Evolutionary conservation across 2,797 vertebrate genomes (phyloP).

Genomic region (Lindbergichthys nudifrons): DNA sequence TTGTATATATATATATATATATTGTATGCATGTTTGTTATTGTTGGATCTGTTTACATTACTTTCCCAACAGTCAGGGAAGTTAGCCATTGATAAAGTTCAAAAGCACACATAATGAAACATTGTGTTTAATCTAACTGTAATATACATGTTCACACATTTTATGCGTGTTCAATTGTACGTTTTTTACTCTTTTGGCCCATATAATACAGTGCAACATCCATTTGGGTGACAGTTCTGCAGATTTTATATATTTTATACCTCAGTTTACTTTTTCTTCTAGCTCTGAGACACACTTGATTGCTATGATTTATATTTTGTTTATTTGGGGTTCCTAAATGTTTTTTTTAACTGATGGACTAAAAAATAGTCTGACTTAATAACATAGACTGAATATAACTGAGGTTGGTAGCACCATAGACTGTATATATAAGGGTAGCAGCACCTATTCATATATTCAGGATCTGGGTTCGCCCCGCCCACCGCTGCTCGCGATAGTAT

Average conservation of each 20-base stretch:
- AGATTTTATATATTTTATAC: not conserved
- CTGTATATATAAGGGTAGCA: too few species aligned
- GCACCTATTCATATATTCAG: too few species aligned
- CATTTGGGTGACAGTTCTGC: too few species aligned
- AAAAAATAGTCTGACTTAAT: too few species aligned
- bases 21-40: not conserved
- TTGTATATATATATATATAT: conserved; percentile 8
- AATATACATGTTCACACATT: not conserved
- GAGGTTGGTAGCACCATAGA: too few species aligned
- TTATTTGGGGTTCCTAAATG: too few species aligned
- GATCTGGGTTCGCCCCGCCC: too few species aligned
- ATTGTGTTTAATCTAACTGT: not conserved
- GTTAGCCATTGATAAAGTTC: not conserved
- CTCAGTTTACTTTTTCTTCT: not conserved
- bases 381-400: too few species aligned
- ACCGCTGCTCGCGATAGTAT: too few species aligned
- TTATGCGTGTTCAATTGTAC: not conserved
- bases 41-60: not conserved
- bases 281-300: not conserved
- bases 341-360: too few species aligned
- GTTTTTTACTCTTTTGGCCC: conserved; percentile 3
- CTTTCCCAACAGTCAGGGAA: not conserved
- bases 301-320: too few species aligned
- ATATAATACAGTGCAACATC: not conserved
- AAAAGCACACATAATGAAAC: not conserved